These are phyloP conservation scores for Melinaea marsaeus DNA, from an alignment of 2,888 invertebrate species.

Conservation along the genomic window DNA sequence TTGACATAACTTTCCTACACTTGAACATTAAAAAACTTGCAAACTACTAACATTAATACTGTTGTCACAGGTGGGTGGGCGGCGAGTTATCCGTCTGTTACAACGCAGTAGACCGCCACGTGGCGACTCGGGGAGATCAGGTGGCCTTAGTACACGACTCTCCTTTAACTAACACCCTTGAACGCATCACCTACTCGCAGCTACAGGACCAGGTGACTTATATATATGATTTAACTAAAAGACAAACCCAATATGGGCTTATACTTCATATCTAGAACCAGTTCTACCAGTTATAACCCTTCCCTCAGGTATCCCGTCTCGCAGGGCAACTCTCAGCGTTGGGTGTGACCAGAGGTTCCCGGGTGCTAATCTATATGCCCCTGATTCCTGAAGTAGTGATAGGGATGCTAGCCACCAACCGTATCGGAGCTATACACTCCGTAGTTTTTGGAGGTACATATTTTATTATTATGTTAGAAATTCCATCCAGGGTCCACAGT, in stretches of 20 bases:
- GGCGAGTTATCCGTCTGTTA: constrained; percentile 95
- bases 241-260: background rate
- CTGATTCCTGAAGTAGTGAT: constrained; percentile 93
- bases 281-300: too few relatives aligned
- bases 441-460: constrained; percentile 92
- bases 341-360: constrained; percentile 89
- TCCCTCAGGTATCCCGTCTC: constrained; percentile 81
- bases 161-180: constrained; percentile 87
- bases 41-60: background rate
- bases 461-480: too few relatives aligned
- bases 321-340: constrained; percentile 87
- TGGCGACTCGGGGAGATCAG: constrained; percentile 84
- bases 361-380: constrained; percentile 96
- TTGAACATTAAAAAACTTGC: too few relatives aligned
- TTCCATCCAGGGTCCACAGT: too few relatives aligned
- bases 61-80: constrained; percentile 86
- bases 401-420: constrained; percentile 91
- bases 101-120: constrained; percentile 95
- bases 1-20: too few relatives aligned
- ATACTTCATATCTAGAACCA: too few relatives aligned
- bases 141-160: constrained; percentile 94
- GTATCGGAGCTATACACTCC: constrained; percentile 95
- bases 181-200: constrained; percentile 88
- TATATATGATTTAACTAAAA: background rate
- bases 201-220: constrained; percentile 84